A percentile compares a stretch with the other conserved stretches of the same genome.
Conservation (phyloP, 2,797 vertebrate genomes). For the Salarias fasciatus region DNA sequence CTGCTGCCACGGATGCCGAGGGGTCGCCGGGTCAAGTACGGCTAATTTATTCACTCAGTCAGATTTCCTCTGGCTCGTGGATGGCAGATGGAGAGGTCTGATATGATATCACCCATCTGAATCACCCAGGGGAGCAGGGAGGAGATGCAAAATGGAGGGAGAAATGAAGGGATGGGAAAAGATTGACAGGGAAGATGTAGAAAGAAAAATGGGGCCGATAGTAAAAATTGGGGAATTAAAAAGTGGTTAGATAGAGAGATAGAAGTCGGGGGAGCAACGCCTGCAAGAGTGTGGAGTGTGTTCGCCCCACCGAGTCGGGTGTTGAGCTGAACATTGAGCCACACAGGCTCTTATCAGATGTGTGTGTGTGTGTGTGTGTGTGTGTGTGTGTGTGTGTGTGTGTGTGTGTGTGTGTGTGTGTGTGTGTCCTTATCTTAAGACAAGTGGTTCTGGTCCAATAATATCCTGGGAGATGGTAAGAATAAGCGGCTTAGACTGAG, state of each 20-base stretch:
- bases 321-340: conserved; percentile 72
- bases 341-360: conserved; percentile 79
- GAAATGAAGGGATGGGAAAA: conserved; percentile 58
- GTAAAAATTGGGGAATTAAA: conserved; percentile 70
- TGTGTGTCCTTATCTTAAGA: conserved; percentile 82
- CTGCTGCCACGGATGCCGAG: conserved; percentile 69
- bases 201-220: conserved; percentile 60
- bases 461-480: conserved; percentile 77
- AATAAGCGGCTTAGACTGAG: conserved; percentile 79
- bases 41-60: conserved; percentile 90
- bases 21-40: conserved; percentile 84
- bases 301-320: conserved; percentile 56
- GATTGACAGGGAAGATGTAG: conserved; percentile 64
- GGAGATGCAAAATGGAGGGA: conserved; percentile 24
- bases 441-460: conserved; percentile 85
- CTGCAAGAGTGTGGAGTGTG: conserved; percentile 48
- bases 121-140: conserved; percentile 69
- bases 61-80: conserved; percentile 84
- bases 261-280: conserved; percentile 41
- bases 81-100: conserved; percentile 83
- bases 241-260: conserved; percentile 72
- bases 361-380: conserved; percentile 45
- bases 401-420: conserved; percentile 35
- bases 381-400: conserved; percentile 44
- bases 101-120: conserved; percentile 83